phyloP scores from a whole-genome alignment of 2,888 invertebrate genomes.

The Seira sanloemensis region DNA sequence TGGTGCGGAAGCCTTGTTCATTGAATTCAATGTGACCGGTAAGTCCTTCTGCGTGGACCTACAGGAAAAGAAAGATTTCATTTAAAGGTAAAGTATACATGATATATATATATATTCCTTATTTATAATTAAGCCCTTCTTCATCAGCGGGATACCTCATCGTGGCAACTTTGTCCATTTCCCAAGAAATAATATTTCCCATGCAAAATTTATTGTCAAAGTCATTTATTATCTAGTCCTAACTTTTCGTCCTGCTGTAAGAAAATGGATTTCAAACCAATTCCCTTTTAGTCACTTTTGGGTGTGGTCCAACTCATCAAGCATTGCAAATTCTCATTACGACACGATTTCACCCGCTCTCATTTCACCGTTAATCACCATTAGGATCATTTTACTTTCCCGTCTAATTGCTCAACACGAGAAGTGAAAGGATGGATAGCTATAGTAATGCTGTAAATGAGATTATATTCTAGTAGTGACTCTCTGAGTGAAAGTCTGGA shows the following conservation, averaged over 20 bases:
- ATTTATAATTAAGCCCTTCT: conserved; percentile 3
- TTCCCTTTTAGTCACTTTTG: conserved; percentile 1
- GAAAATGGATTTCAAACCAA: neutral
- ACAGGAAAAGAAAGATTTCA: conserved; percentile 69
- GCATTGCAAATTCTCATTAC: conserved; percentile 46
- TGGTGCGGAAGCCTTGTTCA: conserved; percentile 90
- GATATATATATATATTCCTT: neutral
- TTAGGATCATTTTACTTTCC: conserved; percentile 25
- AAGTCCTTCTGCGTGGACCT: conserved; percentile 93
- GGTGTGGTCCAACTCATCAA: conserved; percentile 59
- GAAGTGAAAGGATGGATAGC: neutral
- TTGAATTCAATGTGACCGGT: conserved; percentile 94
- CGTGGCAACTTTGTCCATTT: neutral
- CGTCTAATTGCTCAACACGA: neutral
- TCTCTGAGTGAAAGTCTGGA: no score
- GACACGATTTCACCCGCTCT: conserved; percentile 19
- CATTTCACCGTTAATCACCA: conserved; percentile 53
- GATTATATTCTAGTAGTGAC: neutral
- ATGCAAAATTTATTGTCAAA: neutral
- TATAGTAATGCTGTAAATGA: neutral
- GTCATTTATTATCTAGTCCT: neutral
- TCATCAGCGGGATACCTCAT: neutral
- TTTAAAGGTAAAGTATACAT: neutral
- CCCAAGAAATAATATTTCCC: neutral
- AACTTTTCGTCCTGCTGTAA: neutral